Base-by-base conservation (phyloP, 1,140 invertebrate genomes). In the Teleogryllus occipitalis region DNA sequence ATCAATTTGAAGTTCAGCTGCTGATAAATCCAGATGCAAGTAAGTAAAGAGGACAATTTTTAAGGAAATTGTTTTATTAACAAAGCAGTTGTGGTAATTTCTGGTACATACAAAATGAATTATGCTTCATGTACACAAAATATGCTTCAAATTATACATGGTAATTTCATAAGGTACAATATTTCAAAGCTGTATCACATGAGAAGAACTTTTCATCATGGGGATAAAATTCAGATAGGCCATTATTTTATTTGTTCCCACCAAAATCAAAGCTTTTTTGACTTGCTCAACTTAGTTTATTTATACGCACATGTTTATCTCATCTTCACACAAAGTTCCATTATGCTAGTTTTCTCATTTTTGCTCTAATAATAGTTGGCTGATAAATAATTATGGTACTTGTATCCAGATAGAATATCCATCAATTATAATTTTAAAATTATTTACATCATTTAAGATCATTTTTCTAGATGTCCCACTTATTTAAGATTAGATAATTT, bases 181-280 rank as follows among this genome's bases (percentile, higher is more conserved):
- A 65, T 65, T 65, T 65, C 54, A 65, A 65, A 65, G 54, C 54
- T 65, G 54, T 65, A 65, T 65, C 54, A 65, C 54, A 65, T 65
- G 18, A 65, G 27, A 65, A 65, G 54, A 65, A 3, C 27, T 65
- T 3, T 65, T 65, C 54, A 65, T 18, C 54, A 65, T 65, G 54
- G 18, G 7, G 18, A 39, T 39, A 39, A 39, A 39, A 39, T 39
- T 39, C 54, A 14, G 10, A 65, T 65, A 65, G 54, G 54, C 54
- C 54, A 14, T 65, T 18, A 14, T 65, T 0, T 65, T 65, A 39
- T 18, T 65, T 65, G 54, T 65, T 65, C 54, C 54, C 54, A 14
- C 54, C 10, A 65, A 65, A 65, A 65, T 65, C 18, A 65, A 65
- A 14, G 10, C 18, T 10, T 65, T 65, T 18, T 18, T 65, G 10